These are phyloP conservation scores for Rotaria macrura DNA, from an alignment of 2,888 invertebrate genomes.

Conservation along the genomic window DNA sequence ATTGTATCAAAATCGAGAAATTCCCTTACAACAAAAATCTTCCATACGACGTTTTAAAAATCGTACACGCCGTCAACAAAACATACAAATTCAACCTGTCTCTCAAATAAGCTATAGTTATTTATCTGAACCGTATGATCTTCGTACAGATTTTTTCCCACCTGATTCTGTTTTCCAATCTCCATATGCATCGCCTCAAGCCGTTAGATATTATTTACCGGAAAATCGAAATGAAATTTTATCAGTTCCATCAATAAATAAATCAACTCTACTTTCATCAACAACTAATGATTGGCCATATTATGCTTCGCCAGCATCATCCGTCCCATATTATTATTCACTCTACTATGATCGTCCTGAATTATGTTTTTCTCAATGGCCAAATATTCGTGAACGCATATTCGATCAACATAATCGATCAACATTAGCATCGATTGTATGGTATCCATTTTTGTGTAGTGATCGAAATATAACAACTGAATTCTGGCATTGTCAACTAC, in stretches of 20 bases:
- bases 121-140: neutral
- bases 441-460: constrained; percentile 31
- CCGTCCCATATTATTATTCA: neutral
- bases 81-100: neutral
- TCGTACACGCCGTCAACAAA: neutral
- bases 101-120: constrained; percentile 10
- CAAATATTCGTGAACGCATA: constrained; percentile 23
- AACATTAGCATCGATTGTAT: constrained; percentile 29
- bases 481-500: constrained; percentile 21
- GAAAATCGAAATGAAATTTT: neutral
- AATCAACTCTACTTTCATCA: neutral
- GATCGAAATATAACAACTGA: constrained; percentile 23
- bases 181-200: neutral
- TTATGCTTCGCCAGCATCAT: constrained; percentile 6
- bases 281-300: neutral
- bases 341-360: neutral
- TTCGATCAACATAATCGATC: constrained; percentile 32
- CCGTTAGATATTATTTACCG: neutral
- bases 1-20: neutral
- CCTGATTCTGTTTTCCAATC: neutral
- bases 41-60: neutral
- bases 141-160: neutral
- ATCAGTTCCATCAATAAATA: constrained; percentile 12
- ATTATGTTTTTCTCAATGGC: constrained; percentile 29
- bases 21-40: neutral